Conservation (phyloP, 2,888 invertebrate genomes). For the Nasonia oneida region DNA sequence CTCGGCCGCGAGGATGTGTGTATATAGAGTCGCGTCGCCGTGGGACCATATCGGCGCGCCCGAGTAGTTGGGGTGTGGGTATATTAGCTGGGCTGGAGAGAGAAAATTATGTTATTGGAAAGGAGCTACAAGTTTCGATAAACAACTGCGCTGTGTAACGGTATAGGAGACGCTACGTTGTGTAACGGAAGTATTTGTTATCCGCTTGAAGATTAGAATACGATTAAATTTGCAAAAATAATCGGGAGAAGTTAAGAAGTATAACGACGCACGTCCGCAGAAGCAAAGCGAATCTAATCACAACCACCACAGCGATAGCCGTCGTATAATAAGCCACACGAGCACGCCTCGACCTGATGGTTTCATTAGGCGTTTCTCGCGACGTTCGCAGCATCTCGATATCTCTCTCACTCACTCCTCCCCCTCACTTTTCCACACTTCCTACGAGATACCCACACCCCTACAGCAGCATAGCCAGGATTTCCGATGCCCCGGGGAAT, state of each 20-base stretch:
- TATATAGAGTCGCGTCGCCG: not conserved
- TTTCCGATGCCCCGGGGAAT: conserved; percentile 47
- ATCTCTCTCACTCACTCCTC: conserved; percentile 66
- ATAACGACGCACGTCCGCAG: not conserved
- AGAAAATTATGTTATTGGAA: conserved; percentile 21
- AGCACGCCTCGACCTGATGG: conserved; percentile 76
- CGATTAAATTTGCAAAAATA: not conserved
- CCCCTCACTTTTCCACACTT: not conserved
- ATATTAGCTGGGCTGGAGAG: not conserved
- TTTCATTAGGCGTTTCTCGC: conserved; percentile 75
- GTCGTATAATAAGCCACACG: conserved; percentile 50
- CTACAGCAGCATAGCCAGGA: conserved; percentile 11
- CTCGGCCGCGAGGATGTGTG: not conserved
- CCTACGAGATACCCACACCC: not conserved
- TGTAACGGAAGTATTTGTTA: too few relatives aligned
- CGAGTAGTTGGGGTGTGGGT: not conserved
- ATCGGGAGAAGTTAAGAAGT: not conserved
- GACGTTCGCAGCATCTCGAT: conserved; percentile 76
- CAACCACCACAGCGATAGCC: conserved; percentile 65
- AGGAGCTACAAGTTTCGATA: not conserved
- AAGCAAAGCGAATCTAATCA: conserved; percentile 75
- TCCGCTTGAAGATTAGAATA: too few relatives aligned
- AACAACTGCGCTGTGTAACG: too few relatives aligned
- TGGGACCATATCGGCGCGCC: conserved; percentile 4
- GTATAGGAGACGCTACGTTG: too few relatives aligned